Evolutionary conservation across 2,888 invertebrate genomes (phyloP), one percentile per base, ranked within the genome.

Genomic region (Teinopalpus imperialis): DNA sequence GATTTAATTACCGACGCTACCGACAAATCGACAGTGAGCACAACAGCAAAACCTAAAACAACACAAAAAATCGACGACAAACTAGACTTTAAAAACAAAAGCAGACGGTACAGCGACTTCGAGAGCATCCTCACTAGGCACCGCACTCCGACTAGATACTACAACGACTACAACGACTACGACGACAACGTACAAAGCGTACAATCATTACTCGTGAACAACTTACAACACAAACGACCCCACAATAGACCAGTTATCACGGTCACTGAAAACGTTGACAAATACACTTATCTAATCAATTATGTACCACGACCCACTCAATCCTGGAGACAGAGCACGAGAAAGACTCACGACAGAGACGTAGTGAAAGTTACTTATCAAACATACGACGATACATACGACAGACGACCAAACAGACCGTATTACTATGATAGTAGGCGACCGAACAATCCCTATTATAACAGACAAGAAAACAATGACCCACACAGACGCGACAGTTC

Each of bases 1-100:
- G 66, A 74, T 43, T 9, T 47, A 13, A 59, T 55, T 12, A 62
- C 61, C 43, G 61, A 67, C 45, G 55, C 41, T 52, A 51, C 56
- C 49, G 65, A 59, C 49, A 56, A 52, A 40, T 48, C 43, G 36
- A 62, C 56, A 47, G 42, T 29, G 16, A 50, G 50, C 36, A 35
- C 49, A 31, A 40, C 52, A 20, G 44, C 56, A 18, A 72, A 65
- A 59, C 53, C 52, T 31, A 63, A 66, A 41, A 56, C 54, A 36
- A 74, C 72, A 58, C 69, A 70, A 46, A 79, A 74, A 49, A 86
- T 92, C 32, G 90, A 90, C 56, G 91, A 91, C 69, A 92, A 92
- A 88, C 81, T 92, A 42, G 92, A 92, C 81, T 81, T 92, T 61
- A 85, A 73, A 61, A 82, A 87, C 49, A 88, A 88, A 68, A 83